phyloP scores from a whole-genome alignment of 2,888 invertebrate species.

The Ectemnius continuus region DNA sequence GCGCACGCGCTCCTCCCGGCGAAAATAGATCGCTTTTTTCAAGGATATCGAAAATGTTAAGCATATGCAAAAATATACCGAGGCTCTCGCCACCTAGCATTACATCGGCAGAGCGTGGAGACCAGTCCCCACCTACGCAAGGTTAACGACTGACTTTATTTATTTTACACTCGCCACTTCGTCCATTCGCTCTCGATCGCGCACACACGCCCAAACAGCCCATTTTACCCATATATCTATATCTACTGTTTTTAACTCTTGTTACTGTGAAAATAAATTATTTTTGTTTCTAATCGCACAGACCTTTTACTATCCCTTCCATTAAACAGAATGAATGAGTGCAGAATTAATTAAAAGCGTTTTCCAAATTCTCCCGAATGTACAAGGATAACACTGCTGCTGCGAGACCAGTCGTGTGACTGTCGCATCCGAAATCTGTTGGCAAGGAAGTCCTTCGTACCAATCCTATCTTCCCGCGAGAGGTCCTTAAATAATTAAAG shows the following conservation, averaged over 20 bases:
- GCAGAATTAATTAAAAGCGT: slow-evolving; percentile 18
- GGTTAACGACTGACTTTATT: slow-evolving; percentile 54
- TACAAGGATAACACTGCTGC: slow-evolving; percentile 74
- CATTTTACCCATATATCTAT: slow-evolving; percentile 9
- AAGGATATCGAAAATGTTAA: slow-evolving; percentile 52
- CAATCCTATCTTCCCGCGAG: neutral
- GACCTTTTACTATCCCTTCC: neutral
- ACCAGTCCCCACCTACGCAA: slow-evolving; percentile 54
- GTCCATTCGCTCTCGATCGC: neutral
- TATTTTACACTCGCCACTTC: slow-evolving; percentile 27
- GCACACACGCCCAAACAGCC: neutral
- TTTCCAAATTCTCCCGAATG: slow-evolving; percentile 67
- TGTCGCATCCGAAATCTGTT: slow-evolving; percentile 76
- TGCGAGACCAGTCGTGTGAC: slow-evolving; percentile 77
- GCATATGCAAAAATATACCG: slow-evolving; percentile 50
- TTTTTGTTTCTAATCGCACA: slow-evolving; percentile 3
- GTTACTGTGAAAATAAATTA: slow-evolving; percentile 29
- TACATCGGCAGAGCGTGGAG: slow-evolving; percentile 18
- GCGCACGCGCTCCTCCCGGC: neutral
- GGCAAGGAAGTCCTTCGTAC: slow-evolving; percentile 36
- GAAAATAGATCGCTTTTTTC: slow-evolving; percentile 42
- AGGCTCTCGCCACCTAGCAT: slow-evolving; percentile 28
- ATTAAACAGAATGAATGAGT: slow-evolving; percentile 28
- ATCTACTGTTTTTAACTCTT: slow-evolving; percentile 17
- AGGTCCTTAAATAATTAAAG: neutral